phyloP scores from a whole-genome alignment of 2,113 vertebrate genomes.

The Eonycteris spelaea region DNA sequence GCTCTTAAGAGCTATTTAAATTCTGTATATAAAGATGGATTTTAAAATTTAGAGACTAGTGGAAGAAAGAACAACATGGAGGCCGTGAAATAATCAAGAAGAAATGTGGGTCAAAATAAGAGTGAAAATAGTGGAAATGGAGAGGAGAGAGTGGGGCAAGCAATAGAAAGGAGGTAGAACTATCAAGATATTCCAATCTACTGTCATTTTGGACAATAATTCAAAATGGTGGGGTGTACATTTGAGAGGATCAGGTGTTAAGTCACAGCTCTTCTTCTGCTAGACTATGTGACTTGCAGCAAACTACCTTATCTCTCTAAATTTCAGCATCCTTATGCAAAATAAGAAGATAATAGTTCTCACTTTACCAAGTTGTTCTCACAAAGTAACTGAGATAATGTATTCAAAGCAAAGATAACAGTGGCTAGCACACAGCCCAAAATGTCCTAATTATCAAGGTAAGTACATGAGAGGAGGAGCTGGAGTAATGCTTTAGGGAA shows the following conservation, averaged over 20 bases:
- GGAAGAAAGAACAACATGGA: neutral
- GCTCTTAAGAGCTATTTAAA: neutral
- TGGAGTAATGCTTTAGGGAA: neutral
- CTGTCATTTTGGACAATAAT: neutral
- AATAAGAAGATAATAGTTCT: neutral
- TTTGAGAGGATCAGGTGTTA: constrained; percentile 1
- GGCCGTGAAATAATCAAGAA: neutral
- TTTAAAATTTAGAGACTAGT: constrained; percentile 10
- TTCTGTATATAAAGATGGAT: neutral
- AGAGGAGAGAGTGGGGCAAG: neutral
- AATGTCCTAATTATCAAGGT: constrained; percentile 6
- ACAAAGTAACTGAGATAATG: constrained; percentile 20
- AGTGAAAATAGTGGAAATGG: neutral
- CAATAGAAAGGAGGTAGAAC: neutral
- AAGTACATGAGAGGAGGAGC: neutral
- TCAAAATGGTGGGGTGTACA: neutral
- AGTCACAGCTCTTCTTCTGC: neutral
- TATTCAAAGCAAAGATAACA: neutral
- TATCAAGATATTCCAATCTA: neutral
- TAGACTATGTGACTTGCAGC: neutral
- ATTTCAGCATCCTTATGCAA: neutral
- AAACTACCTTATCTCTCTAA: constrained; percentile 1
- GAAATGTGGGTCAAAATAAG: neutral
- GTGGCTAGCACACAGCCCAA: neutral
- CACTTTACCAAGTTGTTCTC: neutral